Evolutionary conservation across 2,888 invertebrate species (phyloP), one percentile per base, ranked within the genome.

Genomic region (Scaptomyza caliginosa): DNA sequence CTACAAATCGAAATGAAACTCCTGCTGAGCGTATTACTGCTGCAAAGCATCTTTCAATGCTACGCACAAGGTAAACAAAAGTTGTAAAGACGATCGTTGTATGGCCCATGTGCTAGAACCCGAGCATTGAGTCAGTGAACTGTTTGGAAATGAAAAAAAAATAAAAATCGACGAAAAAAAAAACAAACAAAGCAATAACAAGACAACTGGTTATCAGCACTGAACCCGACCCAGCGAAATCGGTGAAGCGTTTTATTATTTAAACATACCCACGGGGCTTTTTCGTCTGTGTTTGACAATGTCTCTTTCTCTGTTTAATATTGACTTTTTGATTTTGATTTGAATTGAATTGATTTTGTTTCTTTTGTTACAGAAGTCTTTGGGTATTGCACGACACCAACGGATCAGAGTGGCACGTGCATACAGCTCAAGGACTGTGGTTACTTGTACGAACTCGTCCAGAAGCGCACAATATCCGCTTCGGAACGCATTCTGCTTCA

Each of bases 401-500:
- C 63, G 30, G 66, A 73, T 0, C 71, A 77, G 26, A 58, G 58
- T n/a, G 90, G 82, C 3, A 52, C 58, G 3, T 89, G 89, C 67
- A 80, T 90, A 6, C 42, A 74, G 10, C 68, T 89, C 5, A 39
- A 38, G 6, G 56, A 84, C 17, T 89, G 89, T 42, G 57, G 51
- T 2, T 74, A 72, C 38, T 75, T 89, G 1, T 90, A 67, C 43
- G 55, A 84, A 0, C 42, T 89, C 3, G 64, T 89, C 4, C 48
- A 62, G n/a, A 72, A 55, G 6, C 60, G 42, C 1, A 45, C 63
- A 1, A 13, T 89, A 7, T 51, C 76, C 0, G 4, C 51, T 0
- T 38, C 52, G 11, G 75, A 88, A 10, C 81, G 77, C 10, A 7
- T 0, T 4, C 93, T 93, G 57, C 90, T 96, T 36, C 91, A 93